Percentiles rank a stretch among this genome's conserved stretches.
These are phyloP conservation scores for Eristalinus aeneus DNA, from an alignment of 2,888 invertebrate genomes.

Conservation along the genomic window DNA sequence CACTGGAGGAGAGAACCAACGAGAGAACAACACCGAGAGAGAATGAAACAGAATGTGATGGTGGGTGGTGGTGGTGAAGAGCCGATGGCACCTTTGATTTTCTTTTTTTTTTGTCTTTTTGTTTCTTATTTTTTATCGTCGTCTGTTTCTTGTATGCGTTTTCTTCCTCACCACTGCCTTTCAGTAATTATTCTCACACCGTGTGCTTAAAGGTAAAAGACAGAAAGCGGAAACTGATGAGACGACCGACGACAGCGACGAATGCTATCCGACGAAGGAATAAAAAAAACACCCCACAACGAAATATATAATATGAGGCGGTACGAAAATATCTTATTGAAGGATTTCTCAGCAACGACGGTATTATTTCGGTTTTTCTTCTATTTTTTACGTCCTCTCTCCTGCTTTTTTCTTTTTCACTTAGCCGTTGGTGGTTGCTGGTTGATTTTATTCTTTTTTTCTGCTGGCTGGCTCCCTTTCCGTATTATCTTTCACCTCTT, in stretches of 20 bases:
- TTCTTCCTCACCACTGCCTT: constrained; percentile 53
- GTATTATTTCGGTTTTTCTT: constrained; percentile 14
- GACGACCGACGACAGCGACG: constrained; percentile 26
- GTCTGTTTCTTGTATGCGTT: constrained; percentile 50
- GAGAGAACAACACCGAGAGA: neutral
- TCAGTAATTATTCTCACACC: constrained; percentile 65
- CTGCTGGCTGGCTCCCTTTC: constrained; percentile 17
- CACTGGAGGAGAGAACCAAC: neutral
- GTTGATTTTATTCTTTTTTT: constrained; percentile 9
- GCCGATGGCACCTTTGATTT: constrained; percentile 63
- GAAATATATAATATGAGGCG: constrained; percentile 39
- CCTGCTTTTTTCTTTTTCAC: neutral
- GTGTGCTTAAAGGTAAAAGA: constrained; percentile 45
- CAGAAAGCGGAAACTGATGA: constrained; percentile 67
- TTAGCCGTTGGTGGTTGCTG: constrained; percentile 40
- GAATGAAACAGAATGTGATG: constrained; percentile 4
- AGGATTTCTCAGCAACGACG: constrained; percentile 52
- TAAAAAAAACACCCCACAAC: constrained; percentile 25
- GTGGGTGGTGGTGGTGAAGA: constrained; percentile 30
- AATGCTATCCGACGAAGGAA: neutral
- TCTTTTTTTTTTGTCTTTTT: neutral
- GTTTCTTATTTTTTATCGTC: constrained; percentile 13
- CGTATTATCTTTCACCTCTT: constrained; percentile 54
- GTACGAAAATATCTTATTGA: constrained; percentile 61
- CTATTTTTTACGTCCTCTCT: constrained; percentile 1